A percentile compares a stretch with the other conserved stretches of the same genome.
phyloP scores from a whole-genome alignment of 2,797 vertebrate genomes.

The Callimico goeldii region DNA sequence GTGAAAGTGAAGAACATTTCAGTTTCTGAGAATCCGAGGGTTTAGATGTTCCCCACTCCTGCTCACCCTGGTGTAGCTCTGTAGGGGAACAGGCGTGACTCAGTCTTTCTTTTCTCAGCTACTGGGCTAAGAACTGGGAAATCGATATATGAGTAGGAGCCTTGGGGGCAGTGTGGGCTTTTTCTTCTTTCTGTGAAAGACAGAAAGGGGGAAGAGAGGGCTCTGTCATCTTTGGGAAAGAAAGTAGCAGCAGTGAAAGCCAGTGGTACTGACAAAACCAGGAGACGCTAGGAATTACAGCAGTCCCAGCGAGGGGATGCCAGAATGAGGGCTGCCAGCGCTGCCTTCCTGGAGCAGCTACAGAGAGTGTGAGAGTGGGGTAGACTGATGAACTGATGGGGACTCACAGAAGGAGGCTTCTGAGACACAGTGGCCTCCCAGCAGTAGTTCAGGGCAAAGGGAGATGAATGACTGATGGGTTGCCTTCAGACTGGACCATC shows the following conservation, averaged over 20 bases:
- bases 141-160: not conserved
- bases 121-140: not conserved
- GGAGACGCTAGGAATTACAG: not conserved
- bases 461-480: not conserved
- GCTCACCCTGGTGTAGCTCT: not conserved
- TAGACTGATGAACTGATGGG: rapidly evolving
- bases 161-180: not conserved
- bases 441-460: not conserved
- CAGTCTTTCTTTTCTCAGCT: not conserved
- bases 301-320: rapidly evolving
- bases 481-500: not conserved
- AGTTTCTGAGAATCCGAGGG: not conserved
- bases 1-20: not conserved
- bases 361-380: not conserved
- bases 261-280: not conserved
- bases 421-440: not conserved
- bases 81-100: not conserved
- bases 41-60: not conserved
- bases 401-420: not conserved
- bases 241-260: not conserved
- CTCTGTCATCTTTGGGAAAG: not conserved
- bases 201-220: not conserved
- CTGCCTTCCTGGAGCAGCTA: not conserved
- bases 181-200: not conserved
- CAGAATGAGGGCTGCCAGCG: not conserved